Percentiles rank a stretch among this genome's conserved stretches.
Conservation (phyloP, 1,140 invertebrate species). For the Anastrepha ludens region DNA sequence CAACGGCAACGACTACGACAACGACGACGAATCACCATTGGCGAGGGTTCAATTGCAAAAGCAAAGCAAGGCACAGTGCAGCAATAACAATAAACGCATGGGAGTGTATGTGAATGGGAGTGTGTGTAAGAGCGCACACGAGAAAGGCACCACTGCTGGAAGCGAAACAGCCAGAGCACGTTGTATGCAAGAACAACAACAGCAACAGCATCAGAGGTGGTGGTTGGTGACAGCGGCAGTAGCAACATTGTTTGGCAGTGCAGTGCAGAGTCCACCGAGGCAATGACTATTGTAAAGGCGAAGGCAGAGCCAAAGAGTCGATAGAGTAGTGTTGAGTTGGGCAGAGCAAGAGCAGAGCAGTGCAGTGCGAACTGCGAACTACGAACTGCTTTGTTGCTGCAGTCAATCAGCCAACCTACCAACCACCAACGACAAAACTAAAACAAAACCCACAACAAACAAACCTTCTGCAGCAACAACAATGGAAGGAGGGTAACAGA, state of each 20-base stretch:
- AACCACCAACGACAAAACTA: background rate
- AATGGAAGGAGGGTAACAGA: background rate
- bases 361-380: background rate
- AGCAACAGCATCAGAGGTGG: background rate
- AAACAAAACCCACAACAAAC: background rate
- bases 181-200: background rate
- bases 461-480: background rate
- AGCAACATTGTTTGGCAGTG: background rate
- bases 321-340: slow-evolving; percentile 3
- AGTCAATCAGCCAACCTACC: background rate
- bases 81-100: slow-evolving; percentile 63
- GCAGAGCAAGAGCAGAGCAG: background rate
- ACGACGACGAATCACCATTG: slow-evolving; percentile 41
- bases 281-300: background rate
- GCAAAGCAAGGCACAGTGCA: slow-evolving; percentile 24
- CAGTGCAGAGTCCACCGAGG: background rate
- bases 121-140: background rate
- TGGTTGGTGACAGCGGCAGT: background rate
- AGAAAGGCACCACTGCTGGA: slow-evolving; percentile 21
- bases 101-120: slow-evolving; percentile 63
- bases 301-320: slow-evolving; percentile 24
- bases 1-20: background rate
- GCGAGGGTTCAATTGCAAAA: slow-evolving; percentile 55
- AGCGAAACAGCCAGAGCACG: background rate
- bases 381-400: background rate